Evolutionary conservation across 2,888 invertebrate species (phyloP), one percentile per base, ranked within the genome.

Genomic region (Crematogaster levior): DNA sequence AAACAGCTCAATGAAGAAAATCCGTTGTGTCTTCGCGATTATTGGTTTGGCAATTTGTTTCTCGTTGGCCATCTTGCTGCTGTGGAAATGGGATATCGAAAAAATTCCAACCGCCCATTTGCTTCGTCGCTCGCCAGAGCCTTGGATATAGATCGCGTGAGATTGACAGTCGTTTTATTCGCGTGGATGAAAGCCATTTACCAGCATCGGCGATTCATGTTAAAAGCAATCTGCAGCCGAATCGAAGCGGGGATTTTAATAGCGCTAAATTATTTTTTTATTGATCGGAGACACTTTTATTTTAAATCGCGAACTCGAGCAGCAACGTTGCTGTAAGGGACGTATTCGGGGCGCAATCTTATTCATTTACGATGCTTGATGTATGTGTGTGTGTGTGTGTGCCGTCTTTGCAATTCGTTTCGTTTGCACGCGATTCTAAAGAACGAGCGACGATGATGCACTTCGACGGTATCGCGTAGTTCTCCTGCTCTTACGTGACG

Each of bases 141-240:
- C 81, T 56, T 65, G 79, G 70, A 80, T 82, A 85, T 86, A 66
- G 86, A 86, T 87, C 84, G 84, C 85, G 84, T 40, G 84, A 80
- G 75, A 85, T 84, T 73, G 87, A 87, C 85, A 83, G 87, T 85
- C 87, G 87, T 82, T 87, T 84, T 82, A 85, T 87, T 75, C 73
- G 87, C 74, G 84, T 58, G 83, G 81, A 75, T 75, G 80, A 80
- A 75, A 85, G 66, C 85, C 79, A 82, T 87, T 87, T 56, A 82
- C 84, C 80, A 80, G 81, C 85, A 82, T 84, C 84, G 81, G 72
- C 70, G 34, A 79, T 83, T 73, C 60, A 79, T 24, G 83, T 66
- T 82, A 75, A 83, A 87, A 85, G 84, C 87, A 84, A 86, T 86
- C 75, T 74, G 53, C 84, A 46, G 58, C 53, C 43, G 56, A 79